These are phyloP conservation scores for Ctenomys sociabilis DNA, from an alignment of 2,113 vertebrate species.

Conservation along the genomic window DNA sequence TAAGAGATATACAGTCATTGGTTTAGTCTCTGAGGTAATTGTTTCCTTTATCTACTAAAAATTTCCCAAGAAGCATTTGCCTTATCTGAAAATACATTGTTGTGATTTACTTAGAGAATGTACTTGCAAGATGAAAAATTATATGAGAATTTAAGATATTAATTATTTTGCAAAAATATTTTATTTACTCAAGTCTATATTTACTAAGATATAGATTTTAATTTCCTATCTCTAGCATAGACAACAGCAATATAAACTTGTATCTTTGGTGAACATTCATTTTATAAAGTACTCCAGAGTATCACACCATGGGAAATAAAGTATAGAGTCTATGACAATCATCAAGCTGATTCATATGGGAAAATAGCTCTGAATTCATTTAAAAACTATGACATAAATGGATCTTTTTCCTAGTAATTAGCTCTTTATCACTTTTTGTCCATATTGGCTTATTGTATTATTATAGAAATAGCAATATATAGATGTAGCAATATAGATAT, in stretches of 20 bases:
- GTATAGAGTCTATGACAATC: background rate
- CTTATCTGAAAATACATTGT: background rate
- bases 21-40: background rate
- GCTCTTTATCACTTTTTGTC: background rate
- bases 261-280: background rate
- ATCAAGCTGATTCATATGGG: background rate
- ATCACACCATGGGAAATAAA: background rate
- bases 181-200: background rate
- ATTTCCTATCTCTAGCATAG: background rate
- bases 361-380: background rate
- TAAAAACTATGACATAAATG: background rate
- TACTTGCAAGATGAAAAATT: background rate
- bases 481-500: background rate
- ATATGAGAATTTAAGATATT: background rate
- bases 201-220: background rate
- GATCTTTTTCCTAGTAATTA: background rate
- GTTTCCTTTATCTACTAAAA: conserved; percentile 5
- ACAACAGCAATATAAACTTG: background rate
- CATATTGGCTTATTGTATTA: background rate
- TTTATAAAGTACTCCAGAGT: background rate
- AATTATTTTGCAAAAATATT: background rate
- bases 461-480: background rate
- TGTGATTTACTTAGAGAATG: background rate
- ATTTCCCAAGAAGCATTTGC: background rate
- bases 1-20: background rate